These are phyloP conservation scores for Cryptus armator DNA, from an alignment of 2,888 invertebrate genomes.

Conservation along the genomic window DNA sequence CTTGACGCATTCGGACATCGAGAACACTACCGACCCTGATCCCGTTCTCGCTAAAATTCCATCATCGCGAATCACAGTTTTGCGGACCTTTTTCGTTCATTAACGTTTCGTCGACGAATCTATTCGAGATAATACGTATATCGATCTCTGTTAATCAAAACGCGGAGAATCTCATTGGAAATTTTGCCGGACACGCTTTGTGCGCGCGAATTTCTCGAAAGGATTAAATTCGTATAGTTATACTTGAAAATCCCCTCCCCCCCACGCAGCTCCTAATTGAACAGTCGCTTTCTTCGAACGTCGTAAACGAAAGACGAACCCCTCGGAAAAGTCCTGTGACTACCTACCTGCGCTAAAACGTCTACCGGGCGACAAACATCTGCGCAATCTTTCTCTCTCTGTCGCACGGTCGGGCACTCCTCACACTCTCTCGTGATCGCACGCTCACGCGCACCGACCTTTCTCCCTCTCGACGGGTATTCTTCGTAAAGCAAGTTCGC, in stretches of 20 bases:
- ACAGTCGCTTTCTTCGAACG: conserved; percentile 15
- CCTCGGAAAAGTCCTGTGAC: conserved; percentile 36
- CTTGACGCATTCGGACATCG: conserved; percentile 35
- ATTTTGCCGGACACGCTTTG: background rate
- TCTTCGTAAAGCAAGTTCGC: conserved; percentile 65
- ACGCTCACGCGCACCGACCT: conserved; percentile 62
- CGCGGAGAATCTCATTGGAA: background rate
- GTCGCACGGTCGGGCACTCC: conserved; percentile 53
- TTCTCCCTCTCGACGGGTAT: conserved; percentile 65
- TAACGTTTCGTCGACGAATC: no score
- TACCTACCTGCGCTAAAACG: conserved; percentile 65
- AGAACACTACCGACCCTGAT: conserved; percentile 38
- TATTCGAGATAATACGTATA: background rate
- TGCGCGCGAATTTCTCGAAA: conserved; percentile 10
- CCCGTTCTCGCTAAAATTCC: background rate
- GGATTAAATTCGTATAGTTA: conserved; percentile 20
- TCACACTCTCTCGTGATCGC: conserved; percentile 44
- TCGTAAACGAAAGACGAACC: conserved; percentile 7
- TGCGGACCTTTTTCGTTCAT: no score
- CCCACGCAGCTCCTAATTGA: background rate
- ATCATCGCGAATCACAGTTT: background rate
- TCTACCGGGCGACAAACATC: conserved; percentile 66
- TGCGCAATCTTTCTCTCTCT: conserved; percentile 69
- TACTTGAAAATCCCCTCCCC: conserved; percentile 12
- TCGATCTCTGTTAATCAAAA: background rate